These are phyloP conservation scores for Drosophila arawakana DNA, from an alignment of 1,140 invertebrate genomes.

Conservation along the genomic window DNA sequence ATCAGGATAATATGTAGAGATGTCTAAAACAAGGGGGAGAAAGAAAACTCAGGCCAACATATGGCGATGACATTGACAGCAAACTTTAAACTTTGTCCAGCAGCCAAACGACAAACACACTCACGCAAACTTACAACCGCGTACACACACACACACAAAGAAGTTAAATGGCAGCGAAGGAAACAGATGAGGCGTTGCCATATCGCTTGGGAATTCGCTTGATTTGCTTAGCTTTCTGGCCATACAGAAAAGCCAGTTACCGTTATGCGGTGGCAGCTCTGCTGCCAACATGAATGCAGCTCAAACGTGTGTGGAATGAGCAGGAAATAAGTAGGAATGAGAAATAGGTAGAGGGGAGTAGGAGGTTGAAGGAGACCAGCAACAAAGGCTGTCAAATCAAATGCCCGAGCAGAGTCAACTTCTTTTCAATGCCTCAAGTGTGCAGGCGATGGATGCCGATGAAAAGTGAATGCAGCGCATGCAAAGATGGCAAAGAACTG, in stretches of 20 bases:
- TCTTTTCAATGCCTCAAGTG: slow-evolving; percentile 35
- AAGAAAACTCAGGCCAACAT: background rate
- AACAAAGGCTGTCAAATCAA: slow-evolving; percentile 50
- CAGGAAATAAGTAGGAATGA: background rate
- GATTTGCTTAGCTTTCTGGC: slow-evolving; percentile 68
- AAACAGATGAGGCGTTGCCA: slow-evolving; percentile 20
- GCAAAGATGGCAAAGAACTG: background rate
- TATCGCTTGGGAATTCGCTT: slow-evolving; percentile 38
- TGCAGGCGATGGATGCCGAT: slow-evolving; percentile 21
- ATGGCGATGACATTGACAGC: slow-evolving; percentile 4
- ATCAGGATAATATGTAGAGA: background rate
- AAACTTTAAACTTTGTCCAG: slow-evolving; percentile 33
- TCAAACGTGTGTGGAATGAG: slow-evolving; percentile 26
- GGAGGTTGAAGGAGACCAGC: background rate
- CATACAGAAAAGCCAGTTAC: slow-evolving; percentile 70
- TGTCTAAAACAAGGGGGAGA: background rate
- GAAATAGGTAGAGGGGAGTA: too few relatives aligned
- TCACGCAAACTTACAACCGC: too few relatives aligned
- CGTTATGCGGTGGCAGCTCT: slow-evolving; percentile 53
- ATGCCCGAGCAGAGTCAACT: slow-evolving; percentile 30
- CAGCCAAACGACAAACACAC: background rate
- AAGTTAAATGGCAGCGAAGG: slow-evolving; percentile 12
- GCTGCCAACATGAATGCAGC: slow-evolving; percentile 60
- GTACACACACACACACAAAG: background rate
- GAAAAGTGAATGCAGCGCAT: slow-evolving; percentile 15